These are phyloP conservation scores for Geotrupes spiniger DNA, from an alignment of 2,888 invertebrate genomes.

Conservation along the genomic window DNA sequence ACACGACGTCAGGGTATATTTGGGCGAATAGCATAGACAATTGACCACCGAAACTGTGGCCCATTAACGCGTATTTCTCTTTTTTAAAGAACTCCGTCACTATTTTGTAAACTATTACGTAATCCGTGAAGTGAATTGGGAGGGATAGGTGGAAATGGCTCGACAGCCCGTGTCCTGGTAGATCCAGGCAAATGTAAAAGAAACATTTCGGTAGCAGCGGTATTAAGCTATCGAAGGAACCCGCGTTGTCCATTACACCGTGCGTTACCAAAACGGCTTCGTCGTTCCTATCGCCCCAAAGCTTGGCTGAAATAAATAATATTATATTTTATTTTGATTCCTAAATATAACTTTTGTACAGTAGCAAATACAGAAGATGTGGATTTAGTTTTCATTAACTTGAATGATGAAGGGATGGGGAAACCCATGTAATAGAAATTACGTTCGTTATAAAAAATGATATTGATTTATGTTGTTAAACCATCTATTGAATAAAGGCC, in stretches of 20 bases:
- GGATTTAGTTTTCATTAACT: too few relatives aligned
- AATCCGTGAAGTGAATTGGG: conserved; percentile 39
- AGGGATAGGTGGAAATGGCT: conserved; percentile 51
- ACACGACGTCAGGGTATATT: conserved; percentile 14
- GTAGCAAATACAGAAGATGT: too few relatives aligned
- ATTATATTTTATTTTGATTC: too few relatives aligned
- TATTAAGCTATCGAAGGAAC: conserved; percentile 58
- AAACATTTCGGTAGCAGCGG: conserved; percentile 52
- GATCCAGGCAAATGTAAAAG: conserved; percentile 54
- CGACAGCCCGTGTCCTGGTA: conserved; percentile 62
- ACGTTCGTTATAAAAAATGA: too few relatives aligned
- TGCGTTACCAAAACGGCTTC: conserved; percentile 59
- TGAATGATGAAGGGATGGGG: too few relatives aligned
- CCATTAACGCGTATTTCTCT: conserved; percentile 41
- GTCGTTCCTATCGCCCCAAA: conserved; percentile 58
- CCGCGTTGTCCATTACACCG: conserved; percentile 60
- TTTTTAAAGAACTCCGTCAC: conserved; percentile 39
- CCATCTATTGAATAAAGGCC: too few relatives aligned
- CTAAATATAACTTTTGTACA: too few relatives aligned
- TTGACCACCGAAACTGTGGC: conserved; percentile 38
- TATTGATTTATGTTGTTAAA: too few relatives aligned
- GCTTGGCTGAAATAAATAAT: conserved; percentile 53
- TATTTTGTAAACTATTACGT: conserved; percentile 44
- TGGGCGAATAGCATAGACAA: conserved; percentile 15
- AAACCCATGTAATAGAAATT: too few relatives aligned